Conservation (phyloP, 2,113 vertebrate genomes). For the Clarias magur region DNA sequence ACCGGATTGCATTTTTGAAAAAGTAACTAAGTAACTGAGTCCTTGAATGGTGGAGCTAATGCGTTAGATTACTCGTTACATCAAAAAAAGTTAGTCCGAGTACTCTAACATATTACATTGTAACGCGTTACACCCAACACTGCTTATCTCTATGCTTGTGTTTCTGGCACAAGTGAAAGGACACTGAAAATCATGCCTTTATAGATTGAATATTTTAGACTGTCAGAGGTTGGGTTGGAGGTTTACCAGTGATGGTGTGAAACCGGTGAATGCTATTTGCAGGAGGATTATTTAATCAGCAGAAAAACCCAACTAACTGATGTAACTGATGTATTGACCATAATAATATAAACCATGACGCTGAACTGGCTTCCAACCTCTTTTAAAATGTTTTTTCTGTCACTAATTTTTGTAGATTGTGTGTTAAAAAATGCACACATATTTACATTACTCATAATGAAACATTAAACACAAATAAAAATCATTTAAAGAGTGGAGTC, state of each 20-base stretch:
- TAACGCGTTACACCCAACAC: no score
- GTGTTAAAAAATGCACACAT: not conserved
- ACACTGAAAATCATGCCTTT: not conserved
- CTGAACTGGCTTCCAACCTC: not conserved
- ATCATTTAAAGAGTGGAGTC: not conserved
- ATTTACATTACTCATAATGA: not conserved
- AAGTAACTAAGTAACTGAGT: no score
- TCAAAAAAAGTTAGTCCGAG: no score
- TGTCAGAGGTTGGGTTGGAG: not conserved
- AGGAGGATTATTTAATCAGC: not conserved
- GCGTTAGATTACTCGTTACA: no score
- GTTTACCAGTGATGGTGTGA: not conserved
- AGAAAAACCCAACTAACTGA: not conserved
- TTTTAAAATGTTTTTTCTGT: not conserved
- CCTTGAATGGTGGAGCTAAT: no score
- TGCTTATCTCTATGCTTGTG: not conserved
- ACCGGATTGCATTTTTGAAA: no score
- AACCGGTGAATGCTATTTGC: not conserved
- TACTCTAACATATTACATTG: no score
- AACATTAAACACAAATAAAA: not conserved
- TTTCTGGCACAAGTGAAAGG: not conserved
- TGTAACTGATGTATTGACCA: not conserved
- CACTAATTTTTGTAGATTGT: not conserved
- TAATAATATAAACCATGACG: not conserved
- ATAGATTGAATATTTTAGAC: not conserved